Base-by-base conservation (phyloP, 2,113 vertebrate genomes). In the Laterallus jamaicensis region DNA sequence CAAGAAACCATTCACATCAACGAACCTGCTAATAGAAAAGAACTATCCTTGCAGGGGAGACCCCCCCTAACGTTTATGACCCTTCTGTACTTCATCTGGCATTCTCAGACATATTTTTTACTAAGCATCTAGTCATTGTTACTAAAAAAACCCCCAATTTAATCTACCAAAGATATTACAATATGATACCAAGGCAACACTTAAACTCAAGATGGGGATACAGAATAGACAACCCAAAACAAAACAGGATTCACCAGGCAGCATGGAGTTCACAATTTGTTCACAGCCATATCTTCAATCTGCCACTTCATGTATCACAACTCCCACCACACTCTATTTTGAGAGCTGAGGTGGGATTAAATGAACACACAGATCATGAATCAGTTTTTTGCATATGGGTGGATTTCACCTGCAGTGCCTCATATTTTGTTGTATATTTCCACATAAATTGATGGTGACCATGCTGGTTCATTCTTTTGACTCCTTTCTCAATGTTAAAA, bases 251-350 rank as follows among this genome's bases (percentile, higher is more conserved):
- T 87, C 83, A 52, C 31, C 78, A 95, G 52, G 85, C 93, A 93
- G 40, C 77, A 42, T 1, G 31, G 77, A 92, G 95, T 96, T 96
- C 95, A 94, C 60, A 82, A 85, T 93, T 89, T 94, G n/a, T 91
- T 95, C 93, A 79, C 88, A 97, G 92, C 77, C 86, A 87, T 92
- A 93, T 78, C 86, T 93, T 71, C 91, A 97, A 95, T 85, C 96
- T 96, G 95, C 96, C 83, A 92, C 86, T 95, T 91, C 92, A 96
- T 93, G 81, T 92, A 96, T 93, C 88, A 92, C 88, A 87, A 94
- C 94, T 94, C 95, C 95, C 81, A 96, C 95, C 59, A 92, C 1
- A 1, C 62, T 92, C 92, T 96, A 95, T 96, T 97, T 92, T 82
- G 74, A 92, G 93, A 93, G 2, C 37, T 70, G 95, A 95, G 91